Evolutionary conservation across 2,888 invertebrate genomes (phyloP).

Genomic region (Stegana nigrithorax): DNA sequence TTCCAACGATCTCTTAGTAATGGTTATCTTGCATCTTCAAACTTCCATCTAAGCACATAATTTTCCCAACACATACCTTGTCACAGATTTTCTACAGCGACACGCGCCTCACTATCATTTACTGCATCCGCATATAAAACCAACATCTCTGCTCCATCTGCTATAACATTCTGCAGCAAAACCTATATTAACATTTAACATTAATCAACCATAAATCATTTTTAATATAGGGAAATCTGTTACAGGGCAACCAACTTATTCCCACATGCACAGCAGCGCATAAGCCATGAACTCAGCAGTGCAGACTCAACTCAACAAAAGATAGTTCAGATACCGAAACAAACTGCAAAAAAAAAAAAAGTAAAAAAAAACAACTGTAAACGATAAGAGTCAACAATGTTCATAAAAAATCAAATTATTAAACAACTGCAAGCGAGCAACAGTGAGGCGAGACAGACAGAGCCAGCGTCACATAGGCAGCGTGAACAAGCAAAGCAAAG

Average conservation of each 20-base stretch:
- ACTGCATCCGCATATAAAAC: too few relatives aligned
- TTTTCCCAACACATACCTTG: too few relatives aligned
- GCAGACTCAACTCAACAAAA: neutral
- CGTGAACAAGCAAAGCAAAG: neutral
- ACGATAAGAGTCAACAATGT: constrained; percentile 17
- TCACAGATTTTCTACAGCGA: neutral
- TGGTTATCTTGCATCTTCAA: too few relatives aligned
- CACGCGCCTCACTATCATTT: too few relatives aligned
- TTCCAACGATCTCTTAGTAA: too few relatives aligned
- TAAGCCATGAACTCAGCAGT: neutral
- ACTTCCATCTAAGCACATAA: too few relatives aligned
- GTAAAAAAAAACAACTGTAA: neutral
- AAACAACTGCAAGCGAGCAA: constrained; percentile 1
- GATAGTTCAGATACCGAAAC: neutral
- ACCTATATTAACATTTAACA: neutral
- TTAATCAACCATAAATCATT: constrained; percentile 7
- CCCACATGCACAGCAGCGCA: constrained; percentile 6
- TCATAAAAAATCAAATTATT: constrained; percentile 9
- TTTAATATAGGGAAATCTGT: constrained; percentile 2
- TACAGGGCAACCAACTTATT: neutral
- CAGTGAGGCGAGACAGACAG: too few relatives aligned
- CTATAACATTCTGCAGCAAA: neutral
- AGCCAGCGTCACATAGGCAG: too few relatives aligned
- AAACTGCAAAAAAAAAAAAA: neutral
- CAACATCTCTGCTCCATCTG: neutral